Percentiles rank a stretch among this genome's conserved stretches.
These are phyloP conservation scores for Sinelater perroti DNA, from an alignment of 2,888 invertebrate genomes.

Conservation along the genomic window DNA sequence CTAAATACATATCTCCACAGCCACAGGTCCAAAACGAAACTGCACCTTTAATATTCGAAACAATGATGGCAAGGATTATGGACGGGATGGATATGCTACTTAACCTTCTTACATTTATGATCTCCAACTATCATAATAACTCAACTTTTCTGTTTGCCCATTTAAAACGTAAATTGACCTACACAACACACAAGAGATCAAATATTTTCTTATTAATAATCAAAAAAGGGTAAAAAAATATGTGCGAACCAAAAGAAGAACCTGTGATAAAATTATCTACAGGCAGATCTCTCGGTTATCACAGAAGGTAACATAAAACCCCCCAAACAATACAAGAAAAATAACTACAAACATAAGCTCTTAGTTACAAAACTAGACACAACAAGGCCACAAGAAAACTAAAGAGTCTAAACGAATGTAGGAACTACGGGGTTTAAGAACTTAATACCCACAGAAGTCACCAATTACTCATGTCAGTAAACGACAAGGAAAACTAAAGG, in stretches of 20 bases:
- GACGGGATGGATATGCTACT: neutral
- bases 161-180: constrained; percentile 1
- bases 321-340: neutral
- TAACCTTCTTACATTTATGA: neutral
- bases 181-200: neutral
- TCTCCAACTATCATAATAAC: neutral
- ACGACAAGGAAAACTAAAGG: no score
- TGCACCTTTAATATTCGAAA: neutral
- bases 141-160: neutral
- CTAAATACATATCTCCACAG: neutral
- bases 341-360: neutral
- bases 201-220: neutral
- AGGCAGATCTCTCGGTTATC: no score
- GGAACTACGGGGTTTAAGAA: neutral
- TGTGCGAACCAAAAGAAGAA: no score
- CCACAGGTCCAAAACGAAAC: neutral
- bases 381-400: neutral
- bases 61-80: neutral
- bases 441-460: neutral
- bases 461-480: no score
- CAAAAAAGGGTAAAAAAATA: neutral
- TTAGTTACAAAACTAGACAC: no score
- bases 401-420: neutral
- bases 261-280: no score
- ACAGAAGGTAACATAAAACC: no score